Base-by-base conservation (phyloP, 92 coral and sea anemone species). In the Porites lobata region DNA sequence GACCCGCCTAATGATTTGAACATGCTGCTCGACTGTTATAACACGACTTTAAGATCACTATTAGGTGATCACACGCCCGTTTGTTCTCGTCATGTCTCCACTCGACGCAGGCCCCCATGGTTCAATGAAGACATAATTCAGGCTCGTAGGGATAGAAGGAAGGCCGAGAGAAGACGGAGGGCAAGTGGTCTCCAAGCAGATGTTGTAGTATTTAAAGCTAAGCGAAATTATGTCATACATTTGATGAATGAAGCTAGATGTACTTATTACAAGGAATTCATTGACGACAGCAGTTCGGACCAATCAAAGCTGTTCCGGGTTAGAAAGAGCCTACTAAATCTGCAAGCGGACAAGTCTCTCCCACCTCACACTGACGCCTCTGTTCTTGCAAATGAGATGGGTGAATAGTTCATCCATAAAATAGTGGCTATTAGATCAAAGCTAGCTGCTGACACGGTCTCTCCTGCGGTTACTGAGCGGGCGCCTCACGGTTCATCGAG, bases 131-230 rank as follows among this genome's bases (percentile, higher is more conserved):
- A 32, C 43, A 32, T 32, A 32, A 32, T 4, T 32, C 43, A 32
- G 43, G 43, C 43, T 32, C 5, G 70, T 51, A 53, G 84, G 10
- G 90, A 66, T n/a, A 86, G 79, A 58, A 86, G 90, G 63, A 79
- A 50, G 59, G 90, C 90, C 32, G 86, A 86, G 19, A 79, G 86
- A 20, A 43, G 86, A 70, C 79, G 90, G 86, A 68, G 90, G 86
- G 76, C 90, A 52, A 86, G 69, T 51, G n/a, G 79, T 17, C 79
- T 86, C 20, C 86, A 78, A 13, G 50, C 67, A 63, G 86, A 79
- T 63, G 86, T 78, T 14, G 86, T 69, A 22, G 67, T 51, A 38
- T 86, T 86, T 32, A 32, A 74, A 85, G 78, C 69, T 56, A 86
- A 86, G 15, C 54, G 86, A 32, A 32, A 32, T 32, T 32, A 32